These are phyloP conservation scores for Ahaetulla prasina DNA, from an alignment of 2,113 vertebrate species.

Conservation along the genomic window DNA sequence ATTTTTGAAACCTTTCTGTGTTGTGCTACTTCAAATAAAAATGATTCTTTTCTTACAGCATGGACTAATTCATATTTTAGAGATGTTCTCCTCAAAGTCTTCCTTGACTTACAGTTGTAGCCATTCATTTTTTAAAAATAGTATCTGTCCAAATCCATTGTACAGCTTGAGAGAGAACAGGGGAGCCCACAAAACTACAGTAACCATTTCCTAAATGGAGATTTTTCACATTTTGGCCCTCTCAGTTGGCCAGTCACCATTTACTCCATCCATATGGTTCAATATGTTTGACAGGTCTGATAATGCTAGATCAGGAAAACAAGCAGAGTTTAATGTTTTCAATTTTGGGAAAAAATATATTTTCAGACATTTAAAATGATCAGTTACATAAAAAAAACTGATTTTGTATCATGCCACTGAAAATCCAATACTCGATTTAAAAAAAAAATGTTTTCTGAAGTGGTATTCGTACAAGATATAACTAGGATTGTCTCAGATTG, in stretches of 20 bases:
- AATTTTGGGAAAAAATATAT: not conserved
- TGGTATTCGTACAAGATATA: not conserved
- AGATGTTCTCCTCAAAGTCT: not conserved
- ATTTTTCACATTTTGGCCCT: slow-evolving; percentile 1
- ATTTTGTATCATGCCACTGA: not conserved
- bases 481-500: not conserved
- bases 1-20: not conserved
- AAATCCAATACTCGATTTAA: not conserved
- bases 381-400: not conserved
- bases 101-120: slow-evolving; percentile 23
- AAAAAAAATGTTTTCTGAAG: not conserved
- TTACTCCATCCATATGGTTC: not conserved
- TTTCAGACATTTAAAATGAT: not conserved
- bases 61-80: not conserved
- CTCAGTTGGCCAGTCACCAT: not conserved
- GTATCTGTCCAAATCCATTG: not conserved
- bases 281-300: not conserved
- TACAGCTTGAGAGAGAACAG: not conserved
- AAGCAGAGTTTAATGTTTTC: slow-evolving; percentile 37
- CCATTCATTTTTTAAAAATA: slow-evolving; percentile 40
- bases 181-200: slow-evolving; percentile 1
- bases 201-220: not conserved
- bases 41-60: not conserved
- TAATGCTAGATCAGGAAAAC: slow-evolving; percentile 24
- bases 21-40: not conserved